Base-by-base conservation (phyloP, 2,113 vertebrate genomes). In the Corythaixoides concolor region DNA sequence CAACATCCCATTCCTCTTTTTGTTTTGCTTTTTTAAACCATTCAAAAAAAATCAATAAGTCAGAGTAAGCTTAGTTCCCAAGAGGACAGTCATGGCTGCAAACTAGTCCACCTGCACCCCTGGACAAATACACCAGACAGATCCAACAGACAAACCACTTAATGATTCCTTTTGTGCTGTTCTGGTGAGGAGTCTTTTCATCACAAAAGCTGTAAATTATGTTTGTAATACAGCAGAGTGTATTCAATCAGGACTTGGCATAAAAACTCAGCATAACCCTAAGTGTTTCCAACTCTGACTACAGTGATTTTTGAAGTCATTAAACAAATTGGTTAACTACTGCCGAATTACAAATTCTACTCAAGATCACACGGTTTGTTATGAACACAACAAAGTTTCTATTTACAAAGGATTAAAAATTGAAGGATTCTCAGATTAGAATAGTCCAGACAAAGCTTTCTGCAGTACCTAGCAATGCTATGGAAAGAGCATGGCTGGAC, bases 101-200 rank as follows among this genome's bases (percentile, higher is more conserved):
- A 73, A 95, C 82, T 43, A 84, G 73, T 88, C 88, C 73, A 92
- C 56, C 82, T 93, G 90, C 85, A 92, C 33, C 70, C 60, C 69
- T n/a, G 49, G 78, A 75, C 72, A 91, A 92, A 64, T 43, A 58
- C 3, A 88, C 8, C 37, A 77, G 41, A 77, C 14, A 74, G 68
- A 95, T 78, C 37, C 47, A 73, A 75, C 20, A 87, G 45, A 69
- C 41, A 95, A 73, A 60, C 62, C 35, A 70, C 56, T 75, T 66
- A 63, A 75, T 9, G 20, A 68, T 72, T 79, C 70, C 56, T 73
- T 72, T 77, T 88, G 47, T 81, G 60, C 75, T 87, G 4, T 64
- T 92, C 60, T 79, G 43, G 21, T 68, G 72, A 90, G 24, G 60
- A 45, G 37, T 24, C 43, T 78, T 88, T 87, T 91, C 88, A 92